Evolutionary conservation across 1,140 invertebrate genomes (phyloP).

Genomic region (Nymphalis io): DNA sequence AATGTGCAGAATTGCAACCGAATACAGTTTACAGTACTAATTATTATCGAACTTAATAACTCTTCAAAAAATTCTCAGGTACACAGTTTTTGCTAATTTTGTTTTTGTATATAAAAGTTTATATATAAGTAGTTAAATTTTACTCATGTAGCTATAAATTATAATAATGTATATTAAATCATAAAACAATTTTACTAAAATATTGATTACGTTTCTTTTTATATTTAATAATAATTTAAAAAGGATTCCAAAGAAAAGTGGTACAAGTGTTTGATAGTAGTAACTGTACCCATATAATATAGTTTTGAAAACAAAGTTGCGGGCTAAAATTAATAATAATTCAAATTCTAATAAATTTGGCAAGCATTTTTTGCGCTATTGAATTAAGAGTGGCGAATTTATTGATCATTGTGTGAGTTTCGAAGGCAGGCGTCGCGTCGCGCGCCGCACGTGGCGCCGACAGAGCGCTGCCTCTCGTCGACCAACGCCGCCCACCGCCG

Average conservation of each 20-base stretch:
- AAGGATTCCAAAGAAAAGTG: too few relatives aligned
- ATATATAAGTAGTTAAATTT: too few relatives aligned
- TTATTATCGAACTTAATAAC: background rate
- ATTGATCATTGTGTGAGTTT: conserved; percentile 52
- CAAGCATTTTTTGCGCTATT: background rate
- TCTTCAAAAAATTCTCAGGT: background rate
- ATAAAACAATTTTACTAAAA: too few relatives aligned
- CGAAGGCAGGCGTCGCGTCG: conserved; percentile 43
- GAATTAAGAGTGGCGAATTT: conserved; percentile 41
- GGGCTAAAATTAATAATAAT: too few relatives aligned
- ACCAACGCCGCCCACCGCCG: conserved; percentile 38
- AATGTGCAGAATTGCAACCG: background rate
- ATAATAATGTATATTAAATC: too few relatives aligned
- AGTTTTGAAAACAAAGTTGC: too few relatives aligned
- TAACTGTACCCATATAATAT: too few relatives aligned
- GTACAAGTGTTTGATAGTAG: too few relatives aligned
- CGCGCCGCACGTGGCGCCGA: conserved; percentile 33
- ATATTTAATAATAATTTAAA: too few relatives aligned
- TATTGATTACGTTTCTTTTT: too few relatives aligned
- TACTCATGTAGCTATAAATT: too few relatives aligned
- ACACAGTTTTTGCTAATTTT: background rate
- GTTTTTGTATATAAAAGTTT: background rate
- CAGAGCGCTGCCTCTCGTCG: conserved; percentile 16
- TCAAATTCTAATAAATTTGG: background rate
- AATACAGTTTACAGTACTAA: background rate